Conservation (phyloP, 2,113 vertebrate genomes). For the Alligator sinensis region DNA sequence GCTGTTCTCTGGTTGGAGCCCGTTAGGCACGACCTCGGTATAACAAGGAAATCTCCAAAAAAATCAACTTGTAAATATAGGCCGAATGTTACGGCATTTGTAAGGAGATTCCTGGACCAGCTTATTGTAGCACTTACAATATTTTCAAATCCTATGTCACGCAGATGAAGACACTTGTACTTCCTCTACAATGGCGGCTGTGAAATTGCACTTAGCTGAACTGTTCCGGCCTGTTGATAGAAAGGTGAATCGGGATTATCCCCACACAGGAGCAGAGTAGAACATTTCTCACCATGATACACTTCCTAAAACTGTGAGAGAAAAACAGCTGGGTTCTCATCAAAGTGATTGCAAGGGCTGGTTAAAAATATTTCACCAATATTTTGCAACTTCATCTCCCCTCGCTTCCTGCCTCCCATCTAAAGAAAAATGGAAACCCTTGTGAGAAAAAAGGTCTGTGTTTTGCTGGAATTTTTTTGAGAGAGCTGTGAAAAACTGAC, state of each 20-base stretch:
- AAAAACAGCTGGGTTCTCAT: rapidly evolving
- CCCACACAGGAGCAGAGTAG: background rate
- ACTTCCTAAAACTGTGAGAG: background rate
- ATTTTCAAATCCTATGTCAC: background rate
- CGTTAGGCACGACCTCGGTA: background rate
- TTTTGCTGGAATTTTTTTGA: background rate
- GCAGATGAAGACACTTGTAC: background rate
- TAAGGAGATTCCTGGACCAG: background rate
- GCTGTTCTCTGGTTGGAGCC: background rate
- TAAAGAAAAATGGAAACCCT: background rate
- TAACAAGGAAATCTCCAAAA: background rate
- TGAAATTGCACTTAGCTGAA: background rate
- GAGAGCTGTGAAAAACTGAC: background rate
- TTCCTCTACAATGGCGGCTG: background rate
- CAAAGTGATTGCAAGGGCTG: background rate
- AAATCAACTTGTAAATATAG: background rate
- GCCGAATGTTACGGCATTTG: rapidly evolving
- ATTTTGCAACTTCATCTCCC: rapidly evolving
- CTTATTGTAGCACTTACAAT: background rate
- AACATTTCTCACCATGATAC: background rate
- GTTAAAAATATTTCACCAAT: background rate
- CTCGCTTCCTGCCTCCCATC: background rate
- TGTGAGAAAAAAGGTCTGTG: rapidly evolving
- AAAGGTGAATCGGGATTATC: background rate
- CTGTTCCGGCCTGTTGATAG: background rate